Evolutionary conservation across 2,113 vertebrate genomes (phyloP).

Genomic region (Centrocercus urophasianus): DNA sequence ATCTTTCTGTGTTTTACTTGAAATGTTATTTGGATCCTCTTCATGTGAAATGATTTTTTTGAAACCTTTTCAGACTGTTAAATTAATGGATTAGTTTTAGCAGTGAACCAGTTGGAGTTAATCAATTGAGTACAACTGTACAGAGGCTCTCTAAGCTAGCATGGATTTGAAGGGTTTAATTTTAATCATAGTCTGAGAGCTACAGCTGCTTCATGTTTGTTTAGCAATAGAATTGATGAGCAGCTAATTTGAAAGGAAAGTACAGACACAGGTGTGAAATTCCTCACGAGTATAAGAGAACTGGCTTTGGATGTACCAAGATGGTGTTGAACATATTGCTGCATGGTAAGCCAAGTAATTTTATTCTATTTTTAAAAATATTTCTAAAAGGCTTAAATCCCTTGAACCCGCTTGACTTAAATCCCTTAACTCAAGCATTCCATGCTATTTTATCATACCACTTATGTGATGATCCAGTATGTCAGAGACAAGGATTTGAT

Average conservation of each 20-base stretch:
- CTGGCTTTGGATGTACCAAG: conserved; percentile 5
- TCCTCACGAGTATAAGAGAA: conserved; percentile 31
- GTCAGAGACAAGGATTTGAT: neutral
- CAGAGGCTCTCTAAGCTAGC: conserved; percentile 56
- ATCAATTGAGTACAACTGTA: conserved; percentile 62
- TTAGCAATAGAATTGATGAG: conserved; percentile 74
- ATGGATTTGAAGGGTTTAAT: conserved; percentile 72
- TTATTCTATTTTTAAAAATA: neutral
- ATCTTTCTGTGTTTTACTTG: conserved; percentile 32
- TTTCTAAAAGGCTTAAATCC: conserved; percentile 6
- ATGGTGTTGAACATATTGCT: neutral
- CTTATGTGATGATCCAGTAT: neutral
- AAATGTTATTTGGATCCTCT: conserved; percentile 35
- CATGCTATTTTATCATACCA: neutral
- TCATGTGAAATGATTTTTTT: conserved; percentile 39
- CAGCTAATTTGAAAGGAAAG: conserved; percentile 66
- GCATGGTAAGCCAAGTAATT: neutral
- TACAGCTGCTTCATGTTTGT: conserved; percentile 75
- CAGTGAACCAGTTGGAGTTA: conserved; percentile 63
- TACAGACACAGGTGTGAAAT: conserved; percentile 59
- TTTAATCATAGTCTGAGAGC: conserved; percentile 50
- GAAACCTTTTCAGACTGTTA: conserved; percentile 49
- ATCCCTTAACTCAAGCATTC: neutral
- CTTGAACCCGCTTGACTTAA: neutral
- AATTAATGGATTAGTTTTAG: conserved; percentile 70